Percentiles rank a stretch among this genome's conserved stretches.
These are phyloP conservation scores for Abrostola tripartita DNA, from an alignment of 2,888 invertebrate species.

Conservation along the genomic window DNA sequence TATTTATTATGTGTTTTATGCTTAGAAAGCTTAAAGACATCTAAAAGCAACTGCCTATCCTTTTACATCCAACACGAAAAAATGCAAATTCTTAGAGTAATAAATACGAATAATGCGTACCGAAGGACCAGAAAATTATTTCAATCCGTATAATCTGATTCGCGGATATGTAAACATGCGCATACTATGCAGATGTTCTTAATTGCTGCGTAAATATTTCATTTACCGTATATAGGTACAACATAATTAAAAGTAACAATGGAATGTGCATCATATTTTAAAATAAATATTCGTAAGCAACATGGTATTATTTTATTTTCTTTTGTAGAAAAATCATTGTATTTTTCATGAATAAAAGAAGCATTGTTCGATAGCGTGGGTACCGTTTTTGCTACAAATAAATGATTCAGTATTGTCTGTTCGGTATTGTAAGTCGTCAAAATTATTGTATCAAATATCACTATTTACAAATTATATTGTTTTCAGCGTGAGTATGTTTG, in stretches of 20 bases:
- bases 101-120: neutral
- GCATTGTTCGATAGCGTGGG: neutral
- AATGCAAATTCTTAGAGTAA: neutral
- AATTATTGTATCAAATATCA: neutral
- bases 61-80: too few relatives aligned
- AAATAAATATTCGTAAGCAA: neutral
- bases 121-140: neutral
- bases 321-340: neutral
- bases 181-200: slow-evolving; percentile 7
- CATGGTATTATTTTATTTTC: neutral
- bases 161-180: slow-evolving; percentile 2
- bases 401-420: neutral
- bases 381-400: neutral
- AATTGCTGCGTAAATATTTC: slow-evolving; percentile 25
- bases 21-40: too few relatives aligned
- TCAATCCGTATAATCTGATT: neutral
- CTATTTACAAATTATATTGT: too few relatives aligned
- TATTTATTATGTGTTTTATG: too few relatives aligned
- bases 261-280: slow-evolving; percentile 1
- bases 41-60: too few relatives aligned
- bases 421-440: neutral
- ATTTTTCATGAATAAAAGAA: neutral
- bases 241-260: slow-evolving; percentile 14
- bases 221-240: slow-evolving; percentile 20
- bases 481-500: too few relatives aligned